Conservation (phyloP, 2,888 invertebrate genomes). For the Hyles lineata region DNA sequence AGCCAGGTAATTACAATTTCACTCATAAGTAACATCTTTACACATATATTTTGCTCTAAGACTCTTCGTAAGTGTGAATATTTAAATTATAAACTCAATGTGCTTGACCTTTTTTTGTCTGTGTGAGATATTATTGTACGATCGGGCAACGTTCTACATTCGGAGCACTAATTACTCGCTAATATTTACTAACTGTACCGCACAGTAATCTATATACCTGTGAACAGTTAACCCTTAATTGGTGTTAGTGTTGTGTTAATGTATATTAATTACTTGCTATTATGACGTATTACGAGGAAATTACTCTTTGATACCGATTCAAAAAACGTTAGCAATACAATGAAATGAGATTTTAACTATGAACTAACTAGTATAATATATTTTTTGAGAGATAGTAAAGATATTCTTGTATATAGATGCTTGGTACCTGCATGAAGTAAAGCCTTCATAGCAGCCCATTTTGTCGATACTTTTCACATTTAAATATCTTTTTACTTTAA, state of each 20-base stretch:
- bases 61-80: constrained; percentile 32
- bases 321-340: background rate
- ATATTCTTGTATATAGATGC: too few species aligned
- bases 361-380: too few species aligned
- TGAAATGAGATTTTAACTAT: too few species aligned
- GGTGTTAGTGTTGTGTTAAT: constrained; percentile 13
- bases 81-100: constrained; percentile 53
- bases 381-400: too few species aligned
- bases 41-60: constrained; percentile 21
- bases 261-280: constrained; percentile 30
- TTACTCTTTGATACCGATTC: background rate
- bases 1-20: constrained; percentile 60
- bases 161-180: constrained; percentile 55
- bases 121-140: constrained; percentile 38
- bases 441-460: too few species aligned
- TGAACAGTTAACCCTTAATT: constrained; percentile 30
- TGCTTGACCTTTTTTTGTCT: constrained; percentile 63
- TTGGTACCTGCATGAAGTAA: too few species aligned
- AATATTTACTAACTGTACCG: constrained; percentile 54
- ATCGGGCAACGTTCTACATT: constrained; percentile 40
- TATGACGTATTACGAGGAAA: background rate
- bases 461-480: too few species aligned
- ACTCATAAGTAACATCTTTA: background rate
- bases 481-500: too few species aligned
- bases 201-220: constrained; percentile 45